These are phyloP conservation scores for Calyptomena viridis DNA, from an alignment of 2,113 vertebrate genomes.

Conservation along the genomic window DNA sequence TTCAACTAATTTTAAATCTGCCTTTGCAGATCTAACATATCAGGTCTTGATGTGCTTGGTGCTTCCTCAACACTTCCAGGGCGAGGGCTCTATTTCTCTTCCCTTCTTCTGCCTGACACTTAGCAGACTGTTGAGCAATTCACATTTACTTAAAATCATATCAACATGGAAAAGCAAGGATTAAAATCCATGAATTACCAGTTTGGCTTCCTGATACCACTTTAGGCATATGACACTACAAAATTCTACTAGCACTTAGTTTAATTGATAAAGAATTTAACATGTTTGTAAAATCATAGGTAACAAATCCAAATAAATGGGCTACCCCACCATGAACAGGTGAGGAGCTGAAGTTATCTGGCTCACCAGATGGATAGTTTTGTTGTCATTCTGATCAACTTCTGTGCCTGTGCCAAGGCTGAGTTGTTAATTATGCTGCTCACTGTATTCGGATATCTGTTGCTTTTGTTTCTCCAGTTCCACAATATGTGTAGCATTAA, in stretches of 20 bases:
- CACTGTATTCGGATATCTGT: not conserved
- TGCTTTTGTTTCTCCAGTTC: not conserved
- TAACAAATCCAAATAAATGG: not conserved
- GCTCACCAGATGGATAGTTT: not conserved
- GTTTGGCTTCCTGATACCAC: rapidly evolving
- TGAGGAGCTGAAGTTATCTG: not conserved
- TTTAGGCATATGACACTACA: not conserved
- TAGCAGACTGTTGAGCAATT: not conserved
- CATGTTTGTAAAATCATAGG: not conserved
- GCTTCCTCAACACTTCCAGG: not conserved
- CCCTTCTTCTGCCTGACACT: not conserved
- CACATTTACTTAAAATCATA: not conserved
- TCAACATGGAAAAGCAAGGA: not conserved
- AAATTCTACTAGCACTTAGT: not conserved
- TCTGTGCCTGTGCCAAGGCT: not conserved
- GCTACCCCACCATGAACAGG: not conserved
- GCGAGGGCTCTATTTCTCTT: not conserved
- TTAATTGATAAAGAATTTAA: not conserved
- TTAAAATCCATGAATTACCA: not conserved
- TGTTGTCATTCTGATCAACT: not conserved
- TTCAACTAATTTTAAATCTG: not conserved
- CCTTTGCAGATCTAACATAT: not conserved
- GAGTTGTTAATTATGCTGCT: not conserved
- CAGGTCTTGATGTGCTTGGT: not conserved
- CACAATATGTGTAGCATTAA: not conserved